These are phyloP conservation scores for Myotis brandtii DNA, from an alignment of 2,113 vertebrate species.

Conservation along the genomic window DNA sequence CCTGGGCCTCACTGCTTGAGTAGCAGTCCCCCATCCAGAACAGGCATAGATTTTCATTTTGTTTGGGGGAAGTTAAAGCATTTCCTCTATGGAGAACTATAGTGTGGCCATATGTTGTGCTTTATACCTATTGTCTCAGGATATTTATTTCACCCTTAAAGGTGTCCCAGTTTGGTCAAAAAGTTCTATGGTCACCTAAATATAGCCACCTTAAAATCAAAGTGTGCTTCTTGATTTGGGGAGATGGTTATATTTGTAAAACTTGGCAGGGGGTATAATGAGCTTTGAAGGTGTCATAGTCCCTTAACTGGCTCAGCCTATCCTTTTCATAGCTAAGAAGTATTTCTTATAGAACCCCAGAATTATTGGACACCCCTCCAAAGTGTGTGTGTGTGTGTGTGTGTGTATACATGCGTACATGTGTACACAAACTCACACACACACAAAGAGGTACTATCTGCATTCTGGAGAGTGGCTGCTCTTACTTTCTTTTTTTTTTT, in stretches of 20 bases:
- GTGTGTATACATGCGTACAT: background rate
- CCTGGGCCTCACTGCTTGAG: background rate
- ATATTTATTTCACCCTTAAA: conserved; percentile 50
- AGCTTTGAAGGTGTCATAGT: background rate
- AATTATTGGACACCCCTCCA: conserved; percentile 18
- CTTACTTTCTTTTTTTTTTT: too few relatives aligned
- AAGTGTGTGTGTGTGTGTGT: background rate
- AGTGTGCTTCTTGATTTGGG: conserved; percentile 27
- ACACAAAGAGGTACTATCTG: background rate
- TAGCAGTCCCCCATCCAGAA: background rate
- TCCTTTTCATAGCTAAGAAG: conserved; percentile 18
- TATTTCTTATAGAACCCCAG: conserved; percentile 2
- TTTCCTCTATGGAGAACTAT: conserved; percentile 30
- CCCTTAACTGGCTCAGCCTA: conserved; percentile 15
- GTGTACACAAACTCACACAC: background rate
- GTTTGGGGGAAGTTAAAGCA: conserved; percentile 33
- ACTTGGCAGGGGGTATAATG: background rate
- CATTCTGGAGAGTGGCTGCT: background rate
- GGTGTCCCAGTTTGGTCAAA: conserved; percentile 14
- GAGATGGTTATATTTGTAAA: conserved; percentile 29
- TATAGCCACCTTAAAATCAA: conserved; percentile 43
- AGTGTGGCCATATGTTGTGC: background rate
- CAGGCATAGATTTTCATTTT: conserved; percentile 23
- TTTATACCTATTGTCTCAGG: conserved; percentile 42
- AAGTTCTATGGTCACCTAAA: background rate